These are phyloP conservation scores for Anoura caudifer DNA, from an alignment of 2,113 vertebrate genomes.

Conservation along the genomic window DNA sequence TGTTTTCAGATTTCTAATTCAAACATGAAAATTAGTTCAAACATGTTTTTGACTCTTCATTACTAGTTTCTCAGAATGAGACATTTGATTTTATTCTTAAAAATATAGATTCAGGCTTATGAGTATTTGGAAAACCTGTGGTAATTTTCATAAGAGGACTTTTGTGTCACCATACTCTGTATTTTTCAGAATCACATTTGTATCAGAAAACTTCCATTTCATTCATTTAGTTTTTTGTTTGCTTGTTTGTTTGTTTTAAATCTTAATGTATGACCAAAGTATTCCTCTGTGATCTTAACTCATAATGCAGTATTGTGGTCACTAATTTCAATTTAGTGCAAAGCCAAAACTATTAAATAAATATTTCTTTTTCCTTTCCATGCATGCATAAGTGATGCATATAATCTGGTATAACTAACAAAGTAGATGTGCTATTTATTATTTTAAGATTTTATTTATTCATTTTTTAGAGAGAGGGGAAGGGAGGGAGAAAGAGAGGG, in stretches of 20 bases:
- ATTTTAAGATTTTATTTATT: too few relatives aligned
- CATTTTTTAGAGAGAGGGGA: too few relatives aligned
- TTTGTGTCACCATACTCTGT: neutral
- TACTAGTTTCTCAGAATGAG: neutral
- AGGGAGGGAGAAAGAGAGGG: too few relatives aligned
- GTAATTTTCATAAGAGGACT: neutral
- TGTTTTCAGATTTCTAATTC: constrained; percentile 41
- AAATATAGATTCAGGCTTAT: neutral
- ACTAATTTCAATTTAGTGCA: neutral
- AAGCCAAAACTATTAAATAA: neutral
- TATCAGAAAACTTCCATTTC: neutral
- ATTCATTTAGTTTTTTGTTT: neutral
- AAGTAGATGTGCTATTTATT: neutral
- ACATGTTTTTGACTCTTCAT: neutral
- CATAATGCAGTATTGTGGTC: neutral
- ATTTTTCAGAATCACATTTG: neutral
- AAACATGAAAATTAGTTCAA: neutral
- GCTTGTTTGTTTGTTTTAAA: neutral
- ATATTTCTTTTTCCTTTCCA: neutral
- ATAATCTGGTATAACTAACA: neutral
- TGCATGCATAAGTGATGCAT: neutral
- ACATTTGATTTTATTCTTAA: neutral
- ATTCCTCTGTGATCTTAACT: neutral
- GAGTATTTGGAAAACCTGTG: neutral
- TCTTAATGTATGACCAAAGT: neutral